Conservation (phyloP, 1,140 invertebrate species). For the Plectrocnemia conspersa region DNA sequence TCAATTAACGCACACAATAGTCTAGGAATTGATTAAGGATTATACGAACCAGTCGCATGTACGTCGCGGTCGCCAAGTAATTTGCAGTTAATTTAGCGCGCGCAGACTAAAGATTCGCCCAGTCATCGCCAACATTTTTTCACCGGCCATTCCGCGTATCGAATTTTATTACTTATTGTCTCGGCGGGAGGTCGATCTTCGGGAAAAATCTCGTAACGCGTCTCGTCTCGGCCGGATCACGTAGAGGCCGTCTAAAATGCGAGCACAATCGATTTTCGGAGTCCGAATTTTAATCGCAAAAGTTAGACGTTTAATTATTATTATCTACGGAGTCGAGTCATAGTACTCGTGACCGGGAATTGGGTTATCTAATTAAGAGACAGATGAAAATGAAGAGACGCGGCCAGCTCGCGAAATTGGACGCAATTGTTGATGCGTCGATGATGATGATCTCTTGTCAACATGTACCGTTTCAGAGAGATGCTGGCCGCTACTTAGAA, state of each 20-base stretch:
- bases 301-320: too few species aligned
- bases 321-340: too few species aligned
- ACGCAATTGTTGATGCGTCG: too few species aligned
- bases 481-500: too few species aligned
- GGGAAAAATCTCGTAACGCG: neutral
- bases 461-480: too few species aligned
- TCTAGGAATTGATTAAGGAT: neutral
- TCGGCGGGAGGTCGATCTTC: neutral
- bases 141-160: conserved; percentile 2
- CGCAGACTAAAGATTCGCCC: neutral
- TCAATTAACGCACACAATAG: too few species aligned
- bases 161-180: conserved; percentile 10
- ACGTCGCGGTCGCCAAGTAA: neutral
- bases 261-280: neutral
- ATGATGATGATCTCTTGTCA: too few species aligned
- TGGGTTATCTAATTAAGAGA: too few species aligned
- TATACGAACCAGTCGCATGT: neutral
- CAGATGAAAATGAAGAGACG: too few species aligned
- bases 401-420: too few species aligned
- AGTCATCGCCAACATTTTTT: neutral
- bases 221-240: neutral
- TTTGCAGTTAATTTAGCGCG: conserved; percentile 5
- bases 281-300: too few species aligned
- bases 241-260: neutral
- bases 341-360: too few species aligned